phyloP scores from a whole-genome alignment of 2,797 vertebrate species.

The Scyliorhinus canicula region DNA sequence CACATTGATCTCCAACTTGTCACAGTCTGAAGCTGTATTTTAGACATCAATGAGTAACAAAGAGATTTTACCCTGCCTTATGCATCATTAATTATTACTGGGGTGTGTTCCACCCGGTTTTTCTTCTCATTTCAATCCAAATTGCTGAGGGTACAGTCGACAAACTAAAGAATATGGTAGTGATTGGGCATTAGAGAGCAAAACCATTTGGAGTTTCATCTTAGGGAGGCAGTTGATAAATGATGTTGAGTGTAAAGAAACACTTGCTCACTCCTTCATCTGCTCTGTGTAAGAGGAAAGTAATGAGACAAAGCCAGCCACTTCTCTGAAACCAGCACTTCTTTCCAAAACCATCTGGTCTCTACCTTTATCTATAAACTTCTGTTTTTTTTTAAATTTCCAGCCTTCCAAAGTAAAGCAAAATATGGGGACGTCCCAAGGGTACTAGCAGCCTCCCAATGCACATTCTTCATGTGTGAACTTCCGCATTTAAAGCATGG shows the following conservation, averaged over 20 bases:
- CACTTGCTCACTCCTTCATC: neutral
- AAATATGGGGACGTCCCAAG: neutral
- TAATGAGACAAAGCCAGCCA: neutral
- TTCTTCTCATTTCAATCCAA: neutral
- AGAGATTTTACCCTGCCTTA: neutral
- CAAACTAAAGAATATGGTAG: neutral
- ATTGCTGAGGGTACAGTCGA: neutral
- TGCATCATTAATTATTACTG: neutral
- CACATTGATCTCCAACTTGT: neutral
- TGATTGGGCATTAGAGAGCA: neutral
- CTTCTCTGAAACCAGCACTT: neutral
- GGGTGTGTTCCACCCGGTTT: neutral
- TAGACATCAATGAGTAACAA: neutral
- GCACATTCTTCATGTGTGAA: neutral
- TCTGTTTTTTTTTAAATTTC: neutral
- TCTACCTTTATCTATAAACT: neutral
- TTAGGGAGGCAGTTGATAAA: neutral
- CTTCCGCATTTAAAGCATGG: neutral
- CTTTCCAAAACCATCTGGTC: neutral
- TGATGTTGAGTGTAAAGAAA: neutral
- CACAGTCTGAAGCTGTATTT: neutral
- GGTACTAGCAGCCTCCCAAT: neutral
- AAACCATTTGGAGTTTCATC: slow-evolving; percentile 6
- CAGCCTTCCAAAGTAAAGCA: neutral
- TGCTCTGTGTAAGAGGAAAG: neutral